Conservation (phyloP, 2,888 invertebrate species). For the Oscheius myriophilus region DNA sequence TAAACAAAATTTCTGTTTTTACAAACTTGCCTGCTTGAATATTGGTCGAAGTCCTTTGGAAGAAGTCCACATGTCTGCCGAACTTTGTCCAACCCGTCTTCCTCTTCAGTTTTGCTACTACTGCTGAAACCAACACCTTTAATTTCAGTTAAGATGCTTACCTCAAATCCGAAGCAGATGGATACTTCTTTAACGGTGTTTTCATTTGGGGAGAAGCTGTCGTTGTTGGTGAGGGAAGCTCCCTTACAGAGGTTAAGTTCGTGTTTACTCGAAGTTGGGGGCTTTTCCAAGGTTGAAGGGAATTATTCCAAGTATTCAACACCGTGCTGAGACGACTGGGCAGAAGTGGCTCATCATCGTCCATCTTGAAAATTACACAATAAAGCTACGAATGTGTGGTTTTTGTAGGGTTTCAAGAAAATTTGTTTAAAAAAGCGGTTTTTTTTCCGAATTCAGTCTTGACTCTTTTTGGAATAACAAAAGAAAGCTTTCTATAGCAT, state of each 20-base stretch:
- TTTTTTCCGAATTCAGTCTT: no score
- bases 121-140: slow-evolving; percentile 1
- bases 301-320: background rate
- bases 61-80: slow-evolving; percentile 46
- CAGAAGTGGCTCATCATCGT: slow-evolving; percentile 29
- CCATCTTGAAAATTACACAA: slow-evolving; percentile 19
- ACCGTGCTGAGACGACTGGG: slow-evolving; percentile 28
- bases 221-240: slow-evolving; percentile 21
- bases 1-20: background rate
- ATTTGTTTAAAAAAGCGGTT: background rate
- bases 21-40: slow-evolving; percentile 24
- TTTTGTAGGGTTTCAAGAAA: background rate
- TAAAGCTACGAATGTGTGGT: no score
- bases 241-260: slow-evolving; percentile 11
- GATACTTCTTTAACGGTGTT: slow-evolving; percentile 17
- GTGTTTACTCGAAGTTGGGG: slow-evolving; percentile 26
- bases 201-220: slow-evolving; percentile 21
- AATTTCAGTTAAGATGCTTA: background rate
- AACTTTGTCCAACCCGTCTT: slow-evolving; percentile 14
- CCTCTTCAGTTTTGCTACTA: slow-evolving; percentile 18
- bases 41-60: slow-evolving; percentile 48
- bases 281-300: slow-evolving; percentile 16
- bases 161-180: slow-evolving; percentile 24
- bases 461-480: no score
- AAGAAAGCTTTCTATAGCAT: background rate